Evolutionary conservation across 2,797 vertebrate genomes (phyloP).

Genomic region (Chaunax sp.): DNA sequence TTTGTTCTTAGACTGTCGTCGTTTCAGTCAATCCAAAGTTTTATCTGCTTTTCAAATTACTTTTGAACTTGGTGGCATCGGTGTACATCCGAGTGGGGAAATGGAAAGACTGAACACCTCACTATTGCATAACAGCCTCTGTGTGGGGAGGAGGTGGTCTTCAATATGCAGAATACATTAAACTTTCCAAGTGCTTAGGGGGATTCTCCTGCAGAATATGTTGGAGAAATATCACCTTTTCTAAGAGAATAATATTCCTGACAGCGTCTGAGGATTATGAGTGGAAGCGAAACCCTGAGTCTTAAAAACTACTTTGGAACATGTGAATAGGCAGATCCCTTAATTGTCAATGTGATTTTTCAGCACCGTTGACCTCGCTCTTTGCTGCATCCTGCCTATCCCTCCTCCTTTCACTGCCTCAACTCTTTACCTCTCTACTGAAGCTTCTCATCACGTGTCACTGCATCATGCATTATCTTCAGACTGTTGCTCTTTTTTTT

Average conservation of each 20-base stretch:
- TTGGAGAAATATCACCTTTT: conserved; percentile 52
- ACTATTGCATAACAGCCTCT: conserved; percentile 68
- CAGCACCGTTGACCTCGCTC: conserved; percentile 5
- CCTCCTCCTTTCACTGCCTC: conserved; percentile 21
- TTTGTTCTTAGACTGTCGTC: conserved; percentile 12
- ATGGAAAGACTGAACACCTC: conserved; percentile 80
- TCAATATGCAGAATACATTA: conserved; percentile 78
- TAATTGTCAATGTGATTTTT: conserved; percentile 10
- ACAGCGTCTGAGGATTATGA: conserved; percentile 38
- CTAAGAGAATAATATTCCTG: conserved; percentile 38
- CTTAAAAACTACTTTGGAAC: conserved; percentile 28
- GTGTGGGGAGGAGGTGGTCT: conserved; percentile 69
- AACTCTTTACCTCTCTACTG: conserved; percentile 7
- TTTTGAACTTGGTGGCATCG: conserved; percentile 73
- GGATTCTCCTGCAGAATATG: conserved; percentile 66
- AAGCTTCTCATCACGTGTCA: conserved; percentile 23
- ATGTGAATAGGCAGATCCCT: conserved; percentile 34
- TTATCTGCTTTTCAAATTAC: conserved; percentile 74
- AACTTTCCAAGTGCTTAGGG: conserved; percentile 73
- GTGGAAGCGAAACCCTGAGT: conserved; percentile 9
- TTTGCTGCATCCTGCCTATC: conserved; percentile 12
- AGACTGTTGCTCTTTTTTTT: conserved; percentile 37
- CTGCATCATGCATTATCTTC: conserved; percentile 13
- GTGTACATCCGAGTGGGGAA: conserved; percentile 66
- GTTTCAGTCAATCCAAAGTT: conserved; percentile 33